Percentiles rank a stretch among this genome's conserved stretches.
Evolutionary conservation across 2,113 vertebrate species (phyloP).

Genomic region (Cacatua alba): DNA sequence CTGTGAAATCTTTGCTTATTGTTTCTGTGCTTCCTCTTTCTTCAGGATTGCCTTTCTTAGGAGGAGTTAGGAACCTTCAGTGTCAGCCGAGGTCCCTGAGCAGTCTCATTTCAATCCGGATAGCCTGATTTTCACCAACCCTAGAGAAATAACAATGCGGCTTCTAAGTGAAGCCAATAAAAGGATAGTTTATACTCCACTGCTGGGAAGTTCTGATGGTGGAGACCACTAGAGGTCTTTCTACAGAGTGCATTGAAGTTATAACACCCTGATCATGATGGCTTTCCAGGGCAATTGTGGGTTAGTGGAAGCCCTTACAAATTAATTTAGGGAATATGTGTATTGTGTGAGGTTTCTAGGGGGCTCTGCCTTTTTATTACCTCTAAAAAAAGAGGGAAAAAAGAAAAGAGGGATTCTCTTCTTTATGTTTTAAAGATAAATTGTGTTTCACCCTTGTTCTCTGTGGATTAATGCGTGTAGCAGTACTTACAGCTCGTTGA

Average conservation of each 20-base stretch:
- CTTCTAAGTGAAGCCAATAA: not conserved
- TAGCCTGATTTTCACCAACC: not conserved
- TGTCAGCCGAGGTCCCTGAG: not conserved
- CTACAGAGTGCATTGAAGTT: rapidly evolving
- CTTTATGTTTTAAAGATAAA: not conserved
- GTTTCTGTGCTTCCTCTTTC: not conserved
- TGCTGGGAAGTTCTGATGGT: not conserved
- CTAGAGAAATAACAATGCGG: not conserved
- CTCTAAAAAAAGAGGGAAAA: not conserved
- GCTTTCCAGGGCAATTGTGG: not conserved
- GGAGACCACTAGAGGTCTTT: not conserved
- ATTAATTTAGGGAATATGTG: not conserved
- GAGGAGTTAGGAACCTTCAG: not conserved
- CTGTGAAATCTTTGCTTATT: not conserved
- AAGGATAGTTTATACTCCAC: not conserved
- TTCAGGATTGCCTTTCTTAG: not conserved
- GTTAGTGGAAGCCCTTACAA: not conserved
- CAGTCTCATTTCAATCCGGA: not conserved
- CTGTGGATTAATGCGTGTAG: not conserved
- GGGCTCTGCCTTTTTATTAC: not conserved
- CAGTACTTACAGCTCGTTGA: not conserved
- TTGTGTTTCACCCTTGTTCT: not conserved
- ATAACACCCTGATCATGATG: not conserved
- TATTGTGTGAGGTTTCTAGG: not conserved
- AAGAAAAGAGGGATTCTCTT: not conserved